Percentiles rank a stretch among this genome's conserved stretches.
These are phyloP conservation scores for Vultur gryphus DNA, from an alignment of 2,797 vertebrate genomes.

Conservation along the genomic window DNA sequence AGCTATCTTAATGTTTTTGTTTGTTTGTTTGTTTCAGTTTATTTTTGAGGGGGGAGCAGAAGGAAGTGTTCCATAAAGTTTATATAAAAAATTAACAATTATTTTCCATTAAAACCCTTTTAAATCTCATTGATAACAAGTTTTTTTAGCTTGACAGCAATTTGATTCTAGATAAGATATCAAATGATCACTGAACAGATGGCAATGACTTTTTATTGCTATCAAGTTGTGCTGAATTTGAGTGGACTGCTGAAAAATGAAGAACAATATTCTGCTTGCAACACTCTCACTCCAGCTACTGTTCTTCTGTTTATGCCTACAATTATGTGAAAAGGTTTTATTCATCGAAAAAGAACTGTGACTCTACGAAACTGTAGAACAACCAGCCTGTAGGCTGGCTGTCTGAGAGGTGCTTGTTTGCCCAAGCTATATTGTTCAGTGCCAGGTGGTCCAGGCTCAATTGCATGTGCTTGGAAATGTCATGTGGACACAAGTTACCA, in stretches of 20 bases:
- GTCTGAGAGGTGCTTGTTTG: background rate
- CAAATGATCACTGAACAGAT: background rate
- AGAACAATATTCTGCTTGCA: background rate
- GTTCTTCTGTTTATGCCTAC: background rate
- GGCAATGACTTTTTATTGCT: background rate
- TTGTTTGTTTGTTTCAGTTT: background rate
- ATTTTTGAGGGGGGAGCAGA: background rate
- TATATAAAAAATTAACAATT: background rate
- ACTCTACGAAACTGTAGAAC: background rate
- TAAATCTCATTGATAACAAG: background rate
- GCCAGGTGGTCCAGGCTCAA: background rate
- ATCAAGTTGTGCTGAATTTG: background rate
- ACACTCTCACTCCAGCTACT: background rate
- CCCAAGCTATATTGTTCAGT: background rate
- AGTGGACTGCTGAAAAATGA: background rate
- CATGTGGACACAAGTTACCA: background rate
- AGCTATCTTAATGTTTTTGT: background rate
- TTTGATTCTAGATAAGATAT: background rate
- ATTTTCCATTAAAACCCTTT: background rate
- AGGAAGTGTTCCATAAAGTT: background rate
- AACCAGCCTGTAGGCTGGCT: background rate
- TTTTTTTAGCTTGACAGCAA: background rate
- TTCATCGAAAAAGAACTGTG: background rate
- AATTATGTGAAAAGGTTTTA: background rate
- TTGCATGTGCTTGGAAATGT: background rate